Conservation (phyloP, 1,140 invertebrate genomes). For the Dufourea novaeangliae region DNA sequence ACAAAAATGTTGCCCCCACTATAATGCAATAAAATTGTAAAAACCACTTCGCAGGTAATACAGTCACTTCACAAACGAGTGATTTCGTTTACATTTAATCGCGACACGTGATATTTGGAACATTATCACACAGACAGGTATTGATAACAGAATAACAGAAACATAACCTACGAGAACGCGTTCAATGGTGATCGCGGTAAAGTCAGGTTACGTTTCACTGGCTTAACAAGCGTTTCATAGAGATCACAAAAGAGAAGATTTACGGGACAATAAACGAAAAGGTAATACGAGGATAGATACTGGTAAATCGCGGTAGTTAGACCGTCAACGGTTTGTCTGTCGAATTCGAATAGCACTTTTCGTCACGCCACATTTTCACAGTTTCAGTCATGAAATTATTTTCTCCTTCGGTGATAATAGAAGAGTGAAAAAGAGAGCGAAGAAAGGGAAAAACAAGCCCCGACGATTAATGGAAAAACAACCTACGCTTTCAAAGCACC, state of each 20-base stretch:
- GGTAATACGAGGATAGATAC: not conserved
- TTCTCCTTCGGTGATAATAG: not conserved
- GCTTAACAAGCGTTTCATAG: not conserved
- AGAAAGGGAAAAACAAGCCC: not conserved
- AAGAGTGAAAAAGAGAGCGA: not conserved
- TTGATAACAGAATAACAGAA: slow-evolving; percentile 20
- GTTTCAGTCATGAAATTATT: not conserved
- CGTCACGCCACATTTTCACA: not conserved
- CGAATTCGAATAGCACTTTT: not conserved
- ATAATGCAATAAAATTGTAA: not conserved
- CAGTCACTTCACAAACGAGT: not conserved
- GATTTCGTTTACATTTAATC: not conserved
- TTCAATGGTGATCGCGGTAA: not conserved
- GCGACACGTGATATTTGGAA: not conserved
- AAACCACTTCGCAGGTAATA: not conserved
- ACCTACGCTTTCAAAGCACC: slow-evolving; percentile 27
- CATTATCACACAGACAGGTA: not conserved
- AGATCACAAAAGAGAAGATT: not conserved
- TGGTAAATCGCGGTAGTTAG: not conserved
- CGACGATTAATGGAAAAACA: not conserved
- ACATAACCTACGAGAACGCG: slow-evolving; percentile 26
- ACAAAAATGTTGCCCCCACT: not conserved
- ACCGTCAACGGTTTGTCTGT: not conserved
- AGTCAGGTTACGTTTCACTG: not conserved
- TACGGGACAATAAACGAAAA: not conserved